These are phyloP conservation scores for Agapornis canus DNA, from an alignment of 2,797 vertebrate genomes.

Conservation along the genomic window DNA sequence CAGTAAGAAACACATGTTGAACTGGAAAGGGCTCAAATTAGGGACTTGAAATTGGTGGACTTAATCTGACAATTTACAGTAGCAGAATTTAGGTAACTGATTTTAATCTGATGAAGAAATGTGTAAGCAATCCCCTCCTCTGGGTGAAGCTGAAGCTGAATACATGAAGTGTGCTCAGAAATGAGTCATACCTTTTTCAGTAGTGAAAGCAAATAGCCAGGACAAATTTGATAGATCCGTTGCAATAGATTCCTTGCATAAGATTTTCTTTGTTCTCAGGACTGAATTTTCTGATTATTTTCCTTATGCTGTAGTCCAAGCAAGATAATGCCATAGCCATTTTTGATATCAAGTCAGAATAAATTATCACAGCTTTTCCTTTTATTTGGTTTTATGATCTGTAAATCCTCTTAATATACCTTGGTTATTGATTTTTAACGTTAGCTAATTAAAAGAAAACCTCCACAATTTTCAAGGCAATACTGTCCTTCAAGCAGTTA, in stretches of 20 bases:
- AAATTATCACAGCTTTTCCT: background rate
- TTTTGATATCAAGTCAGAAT: background rate
- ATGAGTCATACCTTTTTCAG: background rate
- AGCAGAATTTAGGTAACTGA: background rate
- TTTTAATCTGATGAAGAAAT: background rate
- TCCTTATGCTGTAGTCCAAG: background rate
- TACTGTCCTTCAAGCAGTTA: background rate
- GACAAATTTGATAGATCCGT: background rate
- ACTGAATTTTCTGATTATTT: background rate
- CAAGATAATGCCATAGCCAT: background rate
- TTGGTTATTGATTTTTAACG: constrained; percentile 1
- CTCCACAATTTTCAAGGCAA: background rate
- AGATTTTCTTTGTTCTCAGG: background rate
- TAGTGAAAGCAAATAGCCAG: background rate
- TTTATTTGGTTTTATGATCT: background rate
- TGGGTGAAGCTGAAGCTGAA: background rate
- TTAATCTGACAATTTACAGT: background rate
- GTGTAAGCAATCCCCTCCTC: background rate
- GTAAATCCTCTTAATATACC: background rate
- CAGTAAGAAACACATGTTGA: background rate
- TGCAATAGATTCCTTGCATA: background rate
- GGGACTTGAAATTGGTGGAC: background rate
- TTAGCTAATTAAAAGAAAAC: background rate
- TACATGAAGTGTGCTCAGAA: background rate
- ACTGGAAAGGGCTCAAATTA: background rate